These are phyloP conservation scores for Bujurquina vittata DNA, from an alignment of 2,113 vertebrate species.

Conservation along the genomic window DNA sequence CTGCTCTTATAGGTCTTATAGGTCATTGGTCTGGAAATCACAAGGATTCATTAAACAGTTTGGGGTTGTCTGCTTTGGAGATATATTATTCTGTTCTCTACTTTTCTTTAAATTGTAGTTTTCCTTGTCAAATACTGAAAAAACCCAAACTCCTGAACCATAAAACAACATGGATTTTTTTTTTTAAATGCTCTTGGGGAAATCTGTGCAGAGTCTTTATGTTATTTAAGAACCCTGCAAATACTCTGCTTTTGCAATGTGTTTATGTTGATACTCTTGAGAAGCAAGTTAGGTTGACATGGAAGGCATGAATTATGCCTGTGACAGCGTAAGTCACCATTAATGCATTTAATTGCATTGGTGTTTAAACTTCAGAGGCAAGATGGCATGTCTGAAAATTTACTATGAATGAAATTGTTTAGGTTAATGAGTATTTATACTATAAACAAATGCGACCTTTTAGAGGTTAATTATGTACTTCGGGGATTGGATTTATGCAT, in stretches of 20 bases:
- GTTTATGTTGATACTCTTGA: not conserved
- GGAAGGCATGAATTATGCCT: constrained; percentile 8
- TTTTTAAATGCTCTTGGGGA: not conserved
- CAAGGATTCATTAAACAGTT: not conserved
- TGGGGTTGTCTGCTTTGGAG: not conserved
- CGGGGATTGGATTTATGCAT: not conserved
- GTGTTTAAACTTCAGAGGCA: not conserved
- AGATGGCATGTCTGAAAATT: not conserved
- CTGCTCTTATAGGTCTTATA: not conserved
- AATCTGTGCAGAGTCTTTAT: constrained; percentile 6
- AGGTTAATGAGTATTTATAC: not conserved
- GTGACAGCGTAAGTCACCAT: not conserved
- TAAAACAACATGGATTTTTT: not conserved
- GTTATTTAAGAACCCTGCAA: not conserved
- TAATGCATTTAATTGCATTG: not conserved
- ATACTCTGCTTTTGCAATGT: constrained; percentile 1
- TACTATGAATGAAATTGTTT: constrained; percentile 1
- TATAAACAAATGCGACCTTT: not conserved
- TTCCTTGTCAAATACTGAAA: not conserved
- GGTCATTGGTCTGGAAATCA: not conserved
- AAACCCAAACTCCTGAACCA: not conserved
- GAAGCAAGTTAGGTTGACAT: constrained; percentile 1
- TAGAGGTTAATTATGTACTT: constrained; percentile 6
- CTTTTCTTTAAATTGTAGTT: not conserved
- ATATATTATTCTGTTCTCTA: not conserved